phyloP scores from a whole-genome alignment of 2,888 invertebrate species.

The Smittia sp. region DNA sequence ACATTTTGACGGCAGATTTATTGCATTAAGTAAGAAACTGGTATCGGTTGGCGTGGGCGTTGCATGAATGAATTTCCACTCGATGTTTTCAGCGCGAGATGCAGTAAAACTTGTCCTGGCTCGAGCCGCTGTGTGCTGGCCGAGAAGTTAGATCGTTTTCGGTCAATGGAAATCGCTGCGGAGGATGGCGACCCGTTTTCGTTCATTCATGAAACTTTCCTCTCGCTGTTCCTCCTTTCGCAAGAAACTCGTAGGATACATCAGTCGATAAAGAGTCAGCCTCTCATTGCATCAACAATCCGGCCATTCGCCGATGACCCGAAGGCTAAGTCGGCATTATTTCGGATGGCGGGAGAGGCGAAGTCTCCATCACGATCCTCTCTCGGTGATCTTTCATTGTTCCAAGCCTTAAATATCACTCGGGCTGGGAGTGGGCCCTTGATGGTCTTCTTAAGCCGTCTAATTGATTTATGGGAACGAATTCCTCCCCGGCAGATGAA shows the following conservation, averaged over 20 bases:
- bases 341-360: not conserved
- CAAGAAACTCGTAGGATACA: slow-evolving; percentile 6
- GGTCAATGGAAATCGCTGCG: slow-evolving; percentile 37
- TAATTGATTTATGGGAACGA: slow-evolving; percentile 35
- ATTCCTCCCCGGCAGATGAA: not conserved
- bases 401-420: slow-evolving; percentile 13
- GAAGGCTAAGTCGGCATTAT: slow-evolving; percentile 1
- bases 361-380: slow-evolving; percentile 26
- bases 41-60: slow-evolving; percentile 24
- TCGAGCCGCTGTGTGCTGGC: not conserved
- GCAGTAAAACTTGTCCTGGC: slow-evolving; percentile 12
- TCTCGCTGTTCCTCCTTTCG: not conserved
- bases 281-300: not conserved
- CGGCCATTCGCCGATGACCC: not conserved
- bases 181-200: slow-evolving; percentile 16
- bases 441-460: not conserved
- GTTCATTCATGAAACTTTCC: slow-evolving; percentile 32
- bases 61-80: slow-evolving; percentile 34
- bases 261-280: not conserved
- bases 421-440: slow-evolving; percentile 12
- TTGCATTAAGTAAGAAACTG: slow-evolving; percentile 30
- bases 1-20: slow-evolving; percentile 39
- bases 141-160: slow-evolving; percentile 11
- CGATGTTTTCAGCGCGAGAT: slow-evolving; percentile 6
- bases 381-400: slow-evolving; percentile 24